Evolutionary conservation across 2,888 invertebrate species (phyloP), one percentile per base, ranked within the genome.

Genomic region (Catocala sponsa): DNA sequence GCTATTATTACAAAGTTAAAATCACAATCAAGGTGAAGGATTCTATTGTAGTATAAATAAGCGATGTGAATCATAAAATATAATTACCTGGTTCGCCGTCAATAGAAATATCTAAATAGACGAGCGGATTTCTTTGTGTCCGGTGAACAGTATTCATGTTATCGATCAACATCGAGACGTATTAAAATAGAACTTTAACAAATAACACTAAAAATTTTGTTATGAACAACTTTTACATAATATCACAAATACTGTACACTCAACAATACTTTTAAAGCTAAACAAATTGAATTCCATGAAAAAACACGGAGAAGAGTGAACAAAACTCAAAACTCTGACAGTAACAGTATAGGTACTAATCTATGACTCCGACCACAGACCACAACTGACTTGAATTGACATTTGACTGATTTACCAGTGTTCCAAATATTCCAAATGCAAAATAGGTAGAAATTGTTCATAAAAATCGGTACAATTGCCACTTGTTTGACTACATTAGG

Each of bases 71-170:
- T 9, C 42, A 11, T 42, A 42, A 38, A 38, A 38, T 32, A 12
- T 38, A 41, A 51, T 42, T 89, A 97, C 97, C 96, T 95, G 94
- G 95, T 82, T 96, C 96, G 50, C 95, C 91, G 68, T 95, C 96
- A 76, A 97, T 95, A 74, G 94, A 93, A 67, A 97, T 94, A 84
- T 97, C 97, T 66, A 97, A 89, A 86, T 95, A 97, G 54, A 97
- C 97, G 63, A 97, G 87, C 4, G 96, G 96, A 92, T 97, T 97
- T 75, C 83, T 90, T 89, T 88, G 86, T 76, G 79, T 70, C 13
- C 72, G 62, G 54, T 72, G 70, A 55, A 70, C 73, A 43, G 81
- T 65, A 74, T 74, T 80, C 84, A 85, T 85, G 74, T 81, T 85
- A 77, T 82, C 78, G 64, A 76, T 76, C 72, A 79, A 77, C 77